Conservation (phyloP, 2,888 invertebrate genomes). For the Lacanobia oleracea region DNA sequence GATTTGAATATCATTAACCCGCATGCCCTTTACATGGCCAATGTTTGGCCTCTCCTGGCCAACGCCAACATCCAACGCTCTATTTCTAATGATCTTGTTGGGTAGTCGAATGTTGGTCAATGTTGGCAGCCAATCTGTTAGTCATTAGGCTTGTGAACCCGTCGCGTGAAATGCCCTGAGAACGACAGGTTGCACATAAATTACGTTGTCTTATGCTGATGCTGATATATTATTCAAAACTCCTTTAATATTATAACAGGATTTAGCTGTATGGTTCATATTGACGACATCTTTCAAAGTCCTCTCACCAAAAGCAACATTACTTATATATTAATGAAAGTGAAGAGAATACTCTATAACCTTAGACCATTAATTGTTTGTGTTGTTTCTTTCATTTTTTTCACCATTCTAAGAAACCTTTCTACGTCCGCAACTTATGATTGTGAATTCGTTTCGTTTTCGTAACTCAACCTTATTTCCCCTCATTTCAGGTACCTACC, state of each 20-base stretch:
- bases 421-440: no score
- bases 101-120: constrained; percentile 23
- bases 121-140: constrained; percentile 46
- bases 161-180: constrained; percentile 63
- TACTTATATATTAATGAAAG: no score
- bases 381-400: no score
- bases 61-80: constrained; percentile 10
- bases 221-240: constrained; percentile 37
- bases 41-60: constrained; percentile 14
- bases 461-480: not conserved
- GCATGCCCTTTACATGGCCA: constrained; percentile 15
- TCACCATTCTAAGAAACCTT: no score
- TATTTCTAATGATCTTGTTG: constrained; percentile 22
- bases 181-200: constrained; percentile 53
- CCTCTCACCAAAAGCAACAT: no score
- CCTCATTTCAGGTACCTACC: constrained; percentile 81
- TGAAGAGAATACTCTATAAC: no score
- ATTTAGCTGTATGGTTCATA: not conserved
- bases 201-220: constrained; percentile 32
- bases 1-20: constrained; percentile 42
- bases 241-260: not conserved
- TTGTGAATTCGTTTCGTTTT: no score
- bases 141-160: constrained; percentile 49
- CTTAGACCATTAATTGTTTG: no score
- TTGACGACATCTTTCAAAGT: not conserved